Conservation (phyloP, 2,113 vertebrate species). For the Calypte anna region DNA sequence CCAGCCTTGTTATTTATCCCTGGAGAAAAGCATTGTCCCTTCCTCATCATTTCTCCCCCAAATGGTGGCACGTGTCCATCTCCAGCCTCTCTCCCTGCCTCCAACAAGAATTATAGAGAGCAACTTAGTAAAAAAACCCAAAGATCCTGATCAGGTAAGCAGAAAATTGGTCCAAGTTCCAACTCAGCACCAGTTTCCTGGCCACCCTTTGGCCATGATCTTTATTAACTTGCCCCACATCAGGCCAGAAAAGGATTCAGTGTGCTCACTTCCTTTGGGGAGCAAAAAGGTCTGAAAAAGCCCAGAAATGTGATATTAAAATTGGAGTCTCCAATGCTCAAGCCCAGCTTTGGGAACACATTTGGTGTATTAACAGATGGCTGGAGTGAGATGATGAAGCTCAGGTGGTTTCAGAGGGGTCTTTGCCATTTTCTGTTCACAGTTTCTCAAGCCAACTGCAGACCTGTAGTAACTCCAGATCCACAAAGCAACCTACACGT, state of each 20-base stretch:
- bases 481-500: background rate
- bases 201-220: background rate
- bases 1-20: background rate
- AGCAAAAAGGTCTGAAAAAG: background rate
- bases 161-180: background rate
- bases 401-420: background rate
- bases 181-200: background rate
- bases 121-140: background rate
- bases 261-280: background rate
- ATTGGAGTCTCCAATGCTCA: background rate
- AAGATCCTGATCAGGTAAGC: background rate
- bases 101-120: background rate
- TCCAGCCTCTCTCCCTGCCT: background rate
- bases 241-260: background rate
- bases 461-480: background rate
- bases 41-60: background rate
- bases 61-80: rapidly evolving
- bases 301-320: background rate
- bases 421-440: background rate
- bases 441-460: background rate
- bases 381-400: background rate
- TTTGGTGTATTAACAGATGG: background rate
- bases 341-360: background rate
- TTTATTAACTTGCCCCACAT: background rate
- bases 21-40: background rate